These are phyloP conservation scores for Brenthis daphne DNA, from an alignment of 2,888 invertebrate genomes.

Conservation along the genomic window DNA sequence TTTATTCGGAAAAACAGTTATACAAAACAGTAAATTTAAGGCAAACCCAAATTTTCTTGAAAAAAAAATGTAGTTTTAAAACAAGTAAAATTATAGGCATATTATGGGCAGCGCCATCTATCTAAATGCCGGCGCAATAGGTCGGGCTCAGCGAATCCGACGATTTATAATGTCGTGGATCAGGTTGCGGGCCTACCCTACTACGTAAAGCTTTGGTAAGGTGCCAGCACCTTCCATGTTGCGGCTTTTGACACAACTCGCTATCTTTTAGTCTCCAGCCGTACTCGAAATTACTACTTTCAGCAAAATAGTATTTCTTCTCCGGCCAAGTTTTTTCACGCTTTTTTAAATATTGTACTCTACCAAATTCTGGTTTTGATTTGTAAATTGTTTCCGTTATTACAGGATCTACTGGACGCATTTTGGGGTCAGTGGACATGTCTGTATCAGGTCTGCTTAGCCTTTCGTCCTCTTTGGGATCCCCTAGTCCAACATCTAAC, in stretches of 20 bases:
- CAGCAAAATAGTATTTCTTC: slow-evolving; percentile 55
- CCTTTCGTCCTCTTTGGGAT: slow-evolving; percentile 52
- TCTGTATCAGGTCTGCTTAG: slow-evolving; percentile 50
- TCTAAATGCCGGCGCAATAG: slow-evolving; percentile 45
- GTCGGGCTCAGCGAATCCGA: slow-evolving; percentile 45
- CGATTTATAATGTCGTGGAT: slow-evolving; percentile 53
- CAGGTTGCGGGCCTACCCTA: slow-evolving; percentile 56
- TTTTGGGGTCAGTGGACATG: slow-evolving; percentile 50
- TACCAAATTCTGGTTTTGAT: slow-evolving; percentile 51
- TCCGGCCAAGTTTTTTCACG: slow-evolving; percentile 51
- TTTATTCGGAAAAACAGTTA: too few species aligned
- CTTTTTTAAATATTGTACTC: slow-evolving; percentile 48
- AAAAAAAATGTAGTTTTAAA: not conserved
- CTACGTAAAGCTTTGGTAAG: slow-evolving; percentile 49
- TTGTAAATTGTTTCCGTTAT: slow-evolving; percentile 49
- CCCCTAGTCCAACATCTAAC: slow-evolving; percentile 52
- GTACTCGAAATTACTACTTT: slow-evolving; percentile 52
- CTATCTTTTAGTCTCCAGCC: slow-evolving; percentile 59
- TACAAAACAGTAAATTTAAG: not conserved
- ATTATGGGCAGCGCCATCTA: slow-evolving; percentile 36
- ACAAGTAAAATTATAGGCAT: not conserved
- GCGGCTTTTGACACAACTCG: slow-evolving; percentile 41
- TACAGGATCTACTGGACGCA: slow-evolving; percentile 55
- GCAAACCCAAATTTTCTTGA: not conserved
- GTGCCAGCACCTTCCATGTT: slow-evolving; percentile 52